Percentiles rank a stretch among this genome's conserved stretches.
phyloP scores from a whole-genome alignment of 2,797 vertebrate genomes.

The Miichthys miiuy region DNA sequence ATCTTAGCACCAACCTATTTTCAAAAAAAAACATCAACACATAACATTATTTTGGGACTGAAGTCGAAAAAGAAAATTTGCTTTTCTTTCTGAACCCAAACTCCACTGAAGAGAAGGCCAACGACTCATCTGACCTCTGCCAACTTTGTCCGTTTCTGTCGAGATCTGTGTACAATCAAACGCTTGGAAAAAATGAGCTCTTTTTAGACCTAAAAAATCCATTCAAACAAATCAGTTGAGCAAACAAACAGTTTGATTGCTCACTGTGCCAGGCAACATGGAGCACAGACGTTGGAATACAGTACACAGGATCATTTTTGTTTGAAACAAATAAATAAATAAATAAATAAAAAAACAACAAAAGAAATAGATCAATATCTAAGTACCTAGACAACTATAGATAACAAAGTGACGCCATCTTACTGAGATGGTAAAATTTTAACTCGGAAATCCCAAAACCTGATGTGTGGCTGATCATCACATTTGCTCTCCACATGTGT shows the following conservation, averaged over 20 bases:
- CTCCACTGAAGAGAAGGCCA: conserved; percentile 20
- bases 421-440: conserved; percentile 16
- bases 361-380: not conserved
- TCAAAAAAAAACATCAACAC: not conserved
- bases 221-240: conserved; percentile 68
- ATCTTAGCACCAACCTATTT: not conserved
- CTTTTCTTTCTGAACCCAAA: conserved; percentile 29
- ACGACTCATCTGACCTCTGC: conserved; percentile 49
- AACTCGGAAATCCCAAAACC: conserved; percentile 17
- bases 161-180: conserved; percentile 58
- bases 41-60: conserved; percentile 3
- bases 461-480: conserved; percentile 28
- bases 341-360: too few species aligned
- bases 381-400: conserved; percentile 54
- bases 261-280: conserved; percentile 46
- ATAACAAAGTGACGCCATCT: conserved; percentile 61
- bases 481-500: conserved; percentile 53
- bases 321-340: conserved; percentile 39
- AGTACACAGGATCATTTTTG: conserved; percentile 27
- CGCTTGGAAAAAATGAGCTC: conserved; percentile 40
- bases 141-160: conserved; percentile 65
- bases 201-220: conserved; percentile 59
- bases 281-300: conserved; percentile 53
- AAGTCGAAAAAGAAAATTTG: conserved; percentile 3
- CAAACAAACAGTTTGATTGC: conserved; percentile 80